phyloP scores from a whole-genome alignment of 30 jellyfish, hydroid and myxozoan species.

The Hydractinia symbiolongicarpus region DNA sequence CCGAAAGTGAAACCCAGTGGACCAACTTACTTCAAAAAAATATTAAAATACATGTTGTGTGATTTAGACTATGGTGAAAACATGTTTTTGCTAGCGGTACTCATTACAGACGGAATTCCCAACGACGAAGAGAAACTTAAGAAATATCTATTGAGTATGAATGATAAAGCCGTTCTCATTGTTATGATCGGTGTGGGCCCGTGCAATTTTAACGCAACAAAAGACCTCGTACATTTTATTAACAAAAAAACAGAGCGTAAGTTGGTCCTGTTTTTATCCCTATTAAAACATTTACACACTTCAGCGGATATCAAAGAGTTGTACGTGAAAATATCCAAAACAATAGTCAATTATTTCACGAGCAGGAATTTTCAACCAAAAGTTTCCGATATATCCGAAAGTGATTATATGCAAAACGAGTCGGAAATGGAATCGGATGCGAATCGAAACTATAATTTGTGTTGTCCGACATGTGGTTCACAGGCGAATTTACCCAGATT shows the following conservation, averaged over 20 bases:
- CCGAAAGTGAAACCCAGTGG: slow-evolving; percentile 47
- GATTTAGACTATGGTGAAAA: neutral
- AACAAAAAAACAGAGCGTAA: slow-evolving; percentile 6
- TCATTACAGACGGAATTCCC: slow-evolving; percentile 64
- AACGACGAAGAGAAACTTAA: slow-evolving; percentile 59
- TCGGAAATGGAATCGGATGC: neutral
- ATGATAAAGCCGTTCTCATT: neutral
- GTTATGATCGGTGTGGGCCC: slow-evolving; percentile 18
- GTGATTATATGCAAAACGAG: neutral
- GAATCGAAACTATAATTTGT: neutral
- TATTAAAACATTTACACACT: neutral
- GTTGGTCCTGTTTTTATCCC: slow-evolving; percentile 6
- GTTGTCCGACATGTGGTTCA: slow-evolving; percentile 6
- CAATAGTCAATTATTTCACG: slow-evolving; percentile 9
- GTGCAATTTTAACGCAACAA: slow-evolving; percentile 1
- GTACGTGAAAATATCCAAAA: slow-evolving; percentile 4
- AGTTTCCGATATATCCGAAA: neutral
- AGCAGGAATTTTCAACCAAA: neutral
- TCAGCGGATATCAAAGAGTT: neutral
- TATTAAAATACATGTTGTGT: neutral
- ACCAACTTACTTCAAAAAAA: slow-evolving; percentile 56
- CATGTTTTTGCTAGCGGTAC: slow-evolving; percentile 29
- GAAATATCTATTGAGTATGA: neutral
- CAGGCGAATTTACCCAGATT: neutral
- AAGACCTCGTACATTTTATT: neutral